These are phyloP conservation scores for Actenoides hombroni DNA, from an alignment of 2,113 vertebrate species.

Conservation along the genomic window DNA sequence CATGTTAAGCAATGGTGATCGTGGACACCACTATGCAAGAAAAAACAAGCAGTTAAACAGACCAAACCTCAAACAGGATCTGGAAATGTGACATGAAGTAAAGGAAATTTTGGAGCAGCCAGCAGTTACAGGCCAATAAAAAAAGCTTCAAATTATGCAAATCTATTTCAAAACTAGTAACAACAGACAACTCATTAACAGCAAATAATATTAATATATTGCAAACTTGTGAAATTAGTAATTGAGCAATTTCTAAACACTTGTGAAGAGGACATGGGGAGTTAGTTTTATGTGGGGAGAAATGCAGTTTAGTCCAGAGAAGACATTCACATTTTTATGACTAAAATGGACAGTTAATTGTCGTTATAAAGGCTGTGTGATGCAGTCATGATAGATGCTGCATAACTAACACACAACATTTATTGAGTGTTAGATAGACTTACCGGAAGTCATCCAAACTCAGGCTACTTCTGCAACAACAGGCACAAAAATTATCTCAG, in stretches of 20 bases:
- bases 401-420: constrained; percentile 62
- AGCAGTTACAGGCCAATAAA: not conserved
- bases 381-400: constrained; percentile 55
- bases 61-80: not conserved
- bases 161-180: not conserved
- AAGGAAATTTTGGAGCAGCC: not conserved
- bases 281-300: not conserved
- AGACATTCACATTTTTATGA: not conserved
- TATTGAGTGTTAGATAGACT: constrained; percentile 79
- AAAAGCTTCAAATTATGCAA: not conserved
- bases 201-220: not conserved
- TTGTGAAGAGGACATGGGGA: not conserved
- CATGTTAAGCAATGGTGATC: not conserved
- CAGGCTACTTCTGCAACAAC: constrained; percentile 97
- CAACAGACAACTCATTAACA: not conserved
- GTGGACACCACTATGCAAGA: not conserved
- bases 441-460: constrained; percentile 90
- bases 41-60: not conserved
- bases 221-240: not conserved
- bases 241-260: not conserved
- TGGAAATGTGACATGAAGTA: not conserved
- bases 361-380: constrained; percentile 62
- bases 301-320: not conserved
- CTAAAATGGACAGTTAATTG: not conserved
- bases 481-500: constrained; percentile 83